These are phyloP conservation scores for Microcebus murinus DNA, from an alignment of 2,113 vertebrate genomes.

Conservation along the genomic window DNA sequence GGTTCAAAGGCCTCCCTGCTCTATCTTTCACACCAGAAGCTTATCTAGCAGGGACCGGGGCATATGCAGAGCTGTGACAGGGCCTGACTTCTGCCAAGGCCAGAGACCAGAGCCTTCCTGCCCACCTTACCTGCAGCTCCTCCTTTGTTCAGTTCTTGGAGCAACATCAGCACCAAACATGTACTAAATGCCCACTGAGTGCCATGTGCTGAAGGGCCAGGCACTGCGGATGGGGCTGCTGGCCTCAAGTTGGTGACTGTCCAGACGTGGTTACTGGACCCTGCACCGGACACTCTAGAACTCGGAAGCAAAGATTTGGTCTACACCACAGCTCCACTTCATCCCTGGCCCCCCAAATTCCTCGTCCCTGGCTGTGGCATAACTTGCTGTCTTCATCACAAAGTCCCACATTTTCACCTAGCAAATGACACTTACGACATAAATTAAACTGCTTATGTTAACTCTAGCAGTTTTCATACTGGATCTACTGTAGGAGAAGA, in stretches of 20 bases:
- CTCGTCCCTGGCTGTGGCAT: background rate
- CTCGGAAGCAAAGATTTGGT: background rate
- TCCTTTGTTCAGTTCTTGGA: background rate
- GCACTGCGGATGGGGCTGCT: background rate
- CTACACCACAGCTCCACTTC: background rate
- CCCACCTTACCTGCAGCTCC: background rate
- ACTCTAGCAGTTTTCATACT: background rate
- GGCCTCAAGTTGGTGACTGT: background rate
- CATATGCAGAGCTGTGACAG: background rate
- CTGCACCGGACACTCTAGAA: background rate
- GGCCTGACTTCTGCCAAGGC: background rate
- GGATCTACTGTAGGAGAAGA: background rate
- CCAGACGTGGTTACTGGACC: background rate
- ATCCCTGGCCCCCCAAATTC: background rate
- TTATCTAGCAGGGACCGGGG: conserved; percentile 37
- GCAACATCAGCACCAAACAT: background rate
- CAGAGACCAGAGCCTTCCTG: background rate
- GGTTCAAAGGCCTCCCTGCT: background rate
- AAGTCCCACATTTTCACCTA: background rate
- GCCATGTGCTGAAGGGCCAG: background rate
- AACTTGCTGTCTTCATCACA: background rate
- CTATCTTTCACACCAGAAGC: conserved; percentile 39
- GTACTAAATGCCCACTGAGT: background rate
- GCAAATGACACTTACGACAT: background rate
- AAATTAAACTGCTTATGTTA: background rate